phyloP scores from a whole-genome alignment of 2,888 invertebrate species.

The Cheilosia scutellata region DNA sequence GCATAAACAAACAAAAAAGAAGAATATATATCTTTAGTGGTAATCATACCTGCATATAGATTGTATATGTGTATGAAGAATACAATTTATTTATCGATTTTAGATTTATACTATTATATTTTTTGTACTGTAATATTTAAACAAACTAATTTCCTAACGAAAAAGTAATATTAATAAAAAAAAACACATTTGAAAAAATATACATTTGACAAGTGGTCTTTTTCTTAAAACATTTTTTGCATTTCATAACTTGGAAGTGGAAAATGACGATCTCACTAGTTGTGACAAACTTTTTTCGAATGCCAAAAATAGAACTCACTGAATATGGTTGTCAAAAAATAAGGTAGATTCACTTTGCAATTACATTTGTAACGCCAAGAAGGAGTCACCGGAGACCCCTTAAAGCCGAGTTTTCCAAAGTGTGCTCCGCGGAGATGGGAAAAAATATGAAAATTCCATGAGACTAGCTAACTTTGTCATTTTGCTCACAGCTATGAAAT shows the following conservation, averaged over 20 bases:
- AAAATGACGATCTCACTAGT: no score
- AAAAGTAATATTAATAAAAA: conserved; percentile 57
- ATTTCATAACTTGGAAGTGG: no score
- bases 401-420: no score
- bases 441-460: no score
- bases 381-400: no score
- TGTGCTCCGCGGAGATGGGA: no score
- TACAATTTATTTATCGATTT: conserved; percentile 77
- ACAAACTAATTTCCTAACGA: conserved; percentile 76
- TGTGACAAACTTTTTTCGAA: no score
- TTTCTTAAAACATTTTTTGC: neutral
- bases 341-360: no score
- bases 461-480: no score
- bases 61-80: conserved; percentile 67
- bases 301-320: neutral
- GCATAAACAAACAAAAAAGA: conserved; percentile 47
- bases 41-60: conserved; percentile 36
- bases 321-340: no score
- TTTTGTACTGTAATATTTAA: conserved; percentile 78
- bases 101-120: conserved; percentile 78
- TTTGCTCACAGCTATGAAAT: no score
- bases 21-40: conserved; percentile 61
- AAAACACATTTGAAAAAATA: conserved; percentile 57
- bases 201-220: neutral
- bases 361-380: no score